phyloP scores from a whole-genome alignment of 2,113 vertebrate genomes.

The Ammodytes marinus region DNA sequence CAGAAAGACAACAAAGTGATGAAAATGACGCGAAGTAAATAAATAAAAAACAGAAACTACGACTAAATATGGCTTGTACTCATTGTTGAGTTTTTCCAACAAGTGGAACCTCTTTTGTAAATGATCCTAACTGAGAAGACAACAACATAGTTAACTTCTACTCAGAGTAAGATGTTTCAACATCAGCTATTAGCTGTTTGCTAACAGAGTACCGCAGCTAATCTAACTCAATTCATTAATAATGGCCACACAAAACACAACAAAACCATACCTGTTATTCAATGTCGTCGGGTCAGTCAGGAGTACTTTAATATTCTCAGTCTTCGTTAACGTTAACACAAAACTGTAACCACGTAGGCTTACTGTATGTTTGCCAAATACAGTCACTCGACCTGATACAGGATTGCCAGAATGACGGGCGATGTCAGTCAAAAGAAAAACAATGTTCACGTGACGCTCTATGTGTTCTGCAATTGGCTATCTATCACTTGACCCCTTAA shows the following conservation, averaged over 20 bases:
- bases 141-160: neutral
- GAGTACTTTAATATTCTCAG: neutral
- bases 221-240: slow-evolving; percentile 37
- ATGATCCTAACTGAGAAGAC: neutral
- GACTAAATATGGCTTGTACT: neutral
- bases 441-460: slow-evolving; percentile 59
- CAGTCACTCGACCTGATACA: slow-evolving; percentile 23
- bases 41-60: neutral
- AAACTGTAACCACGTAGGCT: neutral
- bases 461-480: slow-evolving; percentile 62
- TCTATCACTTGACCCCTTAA: slow-evolving; percentile 1
- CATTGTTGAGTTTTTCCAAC: neutral
- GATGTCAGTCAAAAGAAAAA: slow-evolving; percentile 60
- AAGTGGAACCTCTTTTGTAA: neutral
- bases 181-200: slow-evolving; percentile 30
- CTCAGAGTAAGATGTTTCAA: neutral
- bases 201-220: slow-evolving; percentile 16
- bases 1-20: neutral
- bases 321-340: neutral
- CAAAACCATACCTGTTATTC: slow-evolving; percentile 52
- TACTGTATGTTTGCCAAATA: too few relatives aligned
- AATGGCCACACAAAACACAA: slow-evolving; percentile 8
- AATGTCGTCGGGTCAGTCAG: neutral
- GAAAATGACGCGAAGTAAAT: neutral
- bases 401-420: slow-evolving; percentile 14